Conservation (phyloP, 2,113 vertebrate genomes). For the Todiramphus saurophagus region DNA sequence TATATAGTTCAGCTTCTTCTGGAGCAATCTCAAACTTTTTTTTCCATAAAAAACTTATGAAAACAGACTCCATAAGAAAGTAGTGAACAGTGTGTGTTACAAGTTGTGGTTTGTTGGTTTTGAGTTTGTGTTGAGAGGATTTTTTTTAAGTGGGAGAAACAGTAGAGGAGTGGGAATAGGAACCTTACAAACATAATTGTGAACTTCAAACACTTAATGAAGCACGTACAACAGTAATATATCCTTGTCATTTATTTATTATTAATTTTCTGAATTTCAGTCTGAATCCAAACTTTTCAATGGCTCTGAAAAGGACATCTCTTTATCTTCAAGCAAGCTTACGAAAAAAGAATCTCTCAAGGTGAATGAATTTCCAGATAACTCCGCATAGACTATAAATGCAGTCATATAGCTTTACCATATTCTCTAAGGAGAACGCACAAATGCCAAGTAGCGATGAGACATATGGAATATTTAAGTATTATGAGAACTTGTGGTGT, state of each 20-base stretch:
- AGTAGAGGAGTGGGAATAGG: background rate
- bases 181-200: background rate
- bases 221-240: background rate
- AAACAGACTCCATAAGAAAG: background rate
- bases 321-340: conserved; percentile 89
- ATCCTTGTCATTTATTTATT: background rate
- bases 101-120: background rate
- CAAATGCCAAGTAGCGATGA: background rate
- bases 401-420: background rate
- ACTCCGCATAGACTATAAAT: background rate
- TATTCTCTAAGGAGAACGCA: background rate
- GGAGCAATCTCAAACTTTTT: background rate
- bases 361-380: conserved; percentile 73
- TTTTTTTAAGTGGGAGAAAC: background rate
- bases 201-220: background rate
- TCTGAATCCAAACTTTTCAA: conserved; percentile 98
- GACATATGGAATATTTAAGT: background rate
- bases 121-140: background rate
- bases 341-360: conserved; percentile 99
- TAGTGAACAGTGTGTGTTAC: background rate
- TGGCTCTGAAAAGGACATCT: conserved; percentile 95
- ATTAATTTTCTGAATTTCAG: conserved; percentile 73
- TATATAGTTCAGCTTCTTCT: background rate
- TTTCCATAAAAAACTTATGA: background rate
- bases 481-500: background rate